A percentile compares a stretch with the other conserved stretches of the same genome.
These are phyloP conservation scores for Diacarnus erythraeanus DNA, from an alignment of 37 sponge, comb jelly and placozoan species.

Conservation along the genomic window DNA sequence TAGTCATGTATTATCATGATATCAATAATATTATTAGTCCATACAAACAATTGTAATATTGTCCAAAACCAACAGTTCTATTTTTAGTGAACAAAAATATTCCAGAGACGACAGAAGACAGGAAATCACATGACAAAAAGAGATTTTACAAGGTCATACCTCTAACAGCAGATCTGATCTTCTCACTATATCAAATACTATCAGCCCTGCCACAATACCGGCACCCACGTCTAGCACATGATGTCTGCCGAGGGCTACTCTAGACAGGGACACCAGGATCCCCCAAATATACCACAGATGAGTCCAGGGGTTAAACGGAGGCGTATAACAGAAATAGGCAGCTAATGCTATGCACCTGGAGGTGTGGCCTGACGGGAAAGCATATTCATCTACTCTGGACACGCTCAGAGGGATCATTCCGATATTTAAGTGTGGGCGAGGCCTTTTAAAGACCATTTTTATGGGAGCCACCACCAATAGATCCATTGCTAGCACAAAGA, in stretches of 20 bases:
- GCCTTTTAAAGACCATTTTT: slow-evolving; percentile 74
- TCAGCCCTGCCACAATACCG: slow-evolving; percentile 64
- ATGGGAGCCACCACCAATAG: slow-evolving; percentile 71
- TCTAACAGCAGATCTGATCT: slow-evolving; percentile 13
- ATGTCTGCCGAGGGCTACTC: slow-evolving; percentile 78
- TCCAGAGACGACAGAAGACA: too few relatives aligned
- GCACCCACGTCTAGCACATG: slow-evolving; percentile 72
- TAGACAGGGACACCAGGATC: slow-evolving; percentile 56
- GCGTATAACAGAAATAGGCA: slow-evolving; percentile 58
- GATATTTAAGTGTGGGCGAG: slow-evolving; percentile 63
- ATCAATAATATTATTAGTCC: too few relatives aligned
- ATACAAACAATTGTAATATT: too few relatives aligned
- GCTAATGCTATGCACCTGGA: slow-evolving; percentile 78
- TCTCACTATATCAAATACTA: slow-evolving; percentile 46
- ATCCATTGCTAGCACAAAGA: slow-evolving; percentile 65
- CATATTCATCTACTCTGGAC: slow-evolving; percentile 75
- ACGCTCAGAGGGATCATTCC: slow-evolving; percentile 68
- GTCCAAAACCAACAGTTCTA: too few relatives aligned
- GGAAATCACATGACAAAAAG: too few relatives aligned
- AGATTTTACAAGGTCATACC: slow-evolving; percentile 14
- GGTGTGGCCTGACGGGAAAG: slow-evolving; percentile 94
- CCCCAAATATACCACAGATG: slow-evolving; percentile 79
- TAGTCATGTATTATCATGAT: too few relatives aligned
- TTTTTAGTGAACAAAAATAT: too few relatives aligned
- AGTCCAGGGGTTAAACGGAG: slow-evolving; percentile 44